Base-by-base conservation (phyloP, 2,888 invertebrate genomes). In the Latrodectus hesperus region DNA sequence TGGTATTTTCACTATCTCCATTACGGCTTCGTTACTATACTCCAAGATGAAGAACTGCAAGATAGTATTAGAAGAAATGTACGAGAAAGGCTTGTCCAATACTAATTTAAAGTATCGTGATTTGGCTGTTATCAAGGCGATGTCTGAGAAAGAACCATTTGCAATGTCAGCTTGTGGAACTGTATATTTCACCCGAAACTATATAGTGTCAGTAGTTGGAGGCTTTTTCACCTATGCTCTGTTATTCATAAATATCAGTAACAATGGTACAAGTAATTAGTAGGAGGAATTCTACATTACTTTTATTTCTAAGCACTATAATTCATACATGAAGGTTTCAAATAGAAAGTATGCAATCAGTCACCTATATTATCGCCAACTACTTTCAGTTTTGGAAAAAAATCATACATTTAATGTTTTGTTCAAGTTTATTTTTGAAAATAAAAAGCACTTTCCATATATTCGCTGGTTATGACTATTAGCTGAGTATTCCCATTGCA, bases 161-260 rank as follows among this genome's bases (percentile, higher is more conserved):
- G 49, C 67, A 14, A 81, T 81, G 73, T 65, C 81, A 17, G 81
- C 81, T 9, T 72, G 73, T 38, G 65, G 52, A 0, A 73, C 65
- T 0, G 52, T 72, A 1, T 65, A 73, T 22, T 81, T 81, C 67
- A 81, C 73, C 0, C 72, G 73, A 51, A 65, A 9, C n/a, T 81
- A 73, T 10, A 67, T 81, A 5, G 1, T 73, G 1, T 73, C 81
- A 0, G 52, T 81, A 5, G 26, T 81, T 17, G 81, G 81, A 0
- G 81, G 81, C 12, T 81, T 81, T 22, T 73, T 81, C 51, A 67
- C 81, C 0, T 81, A 81, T 14, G 72, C 81, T 9, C 53, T 81
- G 65, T 55, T 81, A 9, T 81, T 81, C 26, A 73, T 81, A n/a
- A 81, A 81, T n/a, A 73, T 81, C 8, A 70, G 22, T 22, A 78